Evolutionary conservation across 1,140 invertebrate species (phyloP).

Genomic region (Mactra quadrangularis): DNA sequence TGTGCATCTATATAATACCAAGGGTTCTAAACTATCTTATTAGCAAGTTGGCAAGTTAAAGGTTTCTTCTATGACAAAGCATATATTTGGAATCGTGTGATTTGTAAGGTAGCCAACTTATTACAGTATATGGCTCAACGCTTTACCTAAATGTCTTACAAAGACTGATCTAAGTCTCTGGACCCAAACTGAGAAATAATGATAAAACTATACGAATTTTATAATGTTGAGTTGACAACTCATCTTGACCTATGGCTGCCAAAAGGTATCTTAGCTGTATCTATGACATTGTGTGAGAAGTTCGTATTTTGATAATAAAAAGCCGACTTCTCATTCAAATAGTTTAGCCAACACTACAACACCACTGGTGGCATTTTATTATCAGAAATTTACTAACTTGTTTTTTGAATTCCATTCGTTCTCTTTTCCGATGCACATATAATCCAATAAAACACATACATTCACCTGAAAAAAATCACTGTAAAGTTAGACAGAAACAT

Average conservation of each 20-base stretch:
- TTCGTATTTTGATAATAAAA: not conserved
- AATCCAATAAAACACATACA: slow-evolving; percentile 75
- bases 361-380: not conserved
- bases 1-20: no score
- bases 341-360: not conserved
- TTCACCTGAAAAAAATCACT: slow-evolving; percentile 72
- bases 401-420: slow-evolving; percentile 70
- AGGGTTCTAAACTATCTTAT: no score
- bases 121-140: no score
- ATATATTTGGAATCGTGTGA: no score
- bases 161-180: no score
- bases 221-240: not conserved
- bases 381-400: slow-evolving; percentile 61
- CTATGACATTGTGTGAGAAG: not conserved
- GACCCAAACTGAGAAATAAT: no score
- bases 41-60: no score
- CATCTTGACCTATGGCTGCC: not conserved
- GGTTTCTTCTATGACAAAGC: no score
- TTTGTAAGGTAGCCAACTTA: no score
- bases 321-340: not conserved
- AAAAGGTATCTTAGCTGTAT: not conserved
- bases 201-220: no score
- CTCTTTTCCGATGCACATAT: slow-evolving; percentile 67
- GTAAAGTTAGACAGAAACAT: no score
- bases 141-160: no score